Percentiles rank a stretch among this genome's conserved stretches.
These are phyloP conservation scores for Lepus americanus DNA, from an alignment of 2,113 vertebrate genomes.

Conservation along the genomic window DNA sequence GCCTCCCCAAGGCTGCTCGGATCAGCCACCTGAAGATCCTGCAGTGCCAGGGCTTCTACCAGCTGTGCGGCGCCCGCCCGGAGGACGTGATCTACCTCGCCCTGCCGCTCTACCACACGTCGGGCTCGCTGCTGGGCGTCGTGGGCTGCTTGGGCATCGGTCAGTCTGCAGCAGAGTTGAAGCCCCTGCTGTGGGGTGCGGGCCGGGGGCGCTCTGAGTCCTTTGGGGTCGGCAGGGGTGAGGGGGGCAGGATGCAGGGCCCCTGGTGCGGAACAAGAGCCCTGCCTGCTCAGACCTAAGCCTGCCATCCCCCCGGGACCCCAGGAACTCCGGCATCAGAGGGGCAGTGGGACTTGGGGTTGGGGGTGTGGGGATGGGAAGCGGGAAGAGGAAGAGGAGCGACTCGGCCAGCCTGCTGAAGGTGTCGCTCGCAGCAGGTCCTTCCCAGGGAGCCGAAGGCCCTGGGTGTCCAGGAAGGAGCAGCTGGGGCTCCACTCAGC, in stretches of 20 bases:
- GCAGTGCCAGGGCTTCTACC: conserved; percentile 90
- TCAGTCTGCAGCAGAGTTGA: conserved; percentile 78
- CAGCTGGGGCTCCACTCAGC: no score
- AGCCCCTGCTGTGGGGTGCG: background rate
- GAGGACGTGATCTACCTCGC: conserved; percentile 92
- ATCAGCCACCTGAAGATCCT: conserved; percentile 93
- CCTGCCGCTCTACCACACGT: conserved; percentile 95
- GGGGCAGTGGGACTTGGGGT: background rate
- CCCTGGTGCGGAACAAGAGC: background rate
- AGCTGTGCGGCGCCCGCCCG: conserved; percentile 89
- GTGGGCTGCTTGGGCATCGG: conserved; percentile 94
- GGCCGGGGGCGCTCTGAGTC: background rate
- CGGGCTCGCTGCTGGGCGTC: conserved; percentile 92
- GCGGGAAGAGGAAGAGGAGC: background rate
- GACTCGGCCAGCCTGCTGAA: background rate
- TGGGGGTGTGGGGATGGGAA: background rate
- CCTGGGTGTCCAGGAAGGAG: background rate
- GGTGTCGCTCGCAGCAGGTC: background rate
- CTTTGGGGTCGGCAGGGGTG: background rate
- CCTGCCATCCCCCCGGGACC: background rate
- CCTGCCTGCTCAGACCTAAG: background rate
- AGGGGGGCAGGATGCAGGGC: background rate
- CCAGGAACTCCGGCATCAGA: no score
- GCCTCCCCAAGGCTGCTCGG: conserved; percentile 94
- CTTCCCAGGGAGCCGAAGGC: background rate